These are phyloP conservation scores for Crocallis elinguaria DNA, from an alignment of 2,888 invertebrate species.

Conservation along the genomic window DNA sequence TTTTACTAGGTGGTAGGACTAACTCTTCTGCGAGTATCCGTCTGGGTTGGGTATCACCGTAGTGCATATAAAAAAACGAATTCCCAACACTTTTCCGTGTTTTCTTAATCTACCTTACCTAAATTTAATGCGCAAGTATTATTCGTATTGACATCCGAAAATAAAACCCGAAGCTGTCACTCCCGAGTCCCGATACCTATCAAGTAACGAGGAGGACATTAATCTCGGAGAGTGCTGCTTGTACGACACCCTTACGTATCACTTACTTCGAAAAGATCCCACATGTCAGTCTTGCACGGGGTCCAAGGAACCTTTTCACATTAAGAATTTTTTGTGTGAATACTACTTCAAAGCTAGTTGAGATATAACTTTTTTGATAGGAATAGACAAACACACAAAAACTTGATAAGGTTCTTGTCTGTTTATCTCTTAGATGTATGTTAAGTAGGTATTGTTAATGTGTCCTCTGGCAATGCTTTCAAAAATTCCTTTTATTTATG, in stretches of 20 bases:
- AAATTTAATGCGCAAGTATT: not conserved
- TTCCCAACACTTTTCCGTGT: no score
- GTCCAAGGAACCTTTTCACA: slow-evolving; percentile 24
- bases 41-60: no score
- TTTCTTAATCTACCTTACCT: not conserved
- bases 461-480: slow-evolving; percentile 9
- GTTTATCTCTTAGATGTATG: no score
- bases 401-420: no score
- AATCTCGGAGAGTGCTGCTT: slow-evolving; percentile 48
- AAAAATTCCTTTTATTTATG: slow-evolving; percentile 7
- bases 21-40: no score
- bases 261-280: slow-evolving; percentile 40
- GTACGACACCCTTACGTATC: slow-evolving; percentile 40
- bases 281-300: slow-evolving; percentile 22
- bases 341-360: not conserved
- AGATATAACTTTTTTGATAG: not conserved
- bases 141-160: not conserved
- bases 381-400: no score
- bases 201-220: slow-evolving; percentile 49
- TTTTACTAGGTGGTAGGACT: no score
- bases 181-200: slow-evolving; percentile 29
- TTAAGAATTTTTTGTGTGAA: slow-evolving; percentile 13
- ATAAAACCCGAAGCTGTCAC: slow-evolving; percentile 19
- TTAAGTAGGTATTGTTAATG: not conserved
- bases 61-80: no score